Base-by-base conservation (phyloP, 2,888 invertebrate species). In the Sipunculus nudus region DNA sequence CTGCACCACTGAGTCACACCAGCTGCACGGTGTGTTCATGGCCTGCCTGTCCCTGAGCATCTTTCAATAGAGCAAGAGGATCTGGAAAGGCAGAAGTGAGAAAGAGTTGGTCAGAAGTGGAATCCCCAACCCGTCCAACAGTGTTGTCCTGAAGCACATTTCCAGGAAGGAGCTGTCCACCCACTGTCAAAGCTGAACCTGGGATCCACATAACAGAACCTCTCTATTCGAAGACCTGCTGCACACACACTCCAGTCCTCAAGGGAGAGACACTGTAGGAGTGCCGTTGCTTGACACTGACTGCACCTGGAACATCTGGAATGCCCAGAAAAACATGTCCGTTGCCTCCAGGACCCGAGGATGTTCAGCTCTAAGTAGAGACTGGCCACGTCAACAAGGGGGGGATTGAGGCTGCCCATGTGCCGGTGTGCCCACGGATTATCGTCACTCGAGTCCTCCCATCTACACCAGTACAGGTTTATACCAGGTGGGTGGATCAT, bases 391-490 rank as follows among this genome's bases (percentile, higher is more conserved):
- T 50, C 10, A 59, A 32, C 50, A 73, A 68, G 38, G 73, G 69
- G 13, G 13, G 66, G 63, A 8, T 23, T 65, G 16, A n/a, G 31
- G 10, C 60, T 74, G 35, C 68, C 69, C 1, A 50, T 57, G 2
- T 73, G 61, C 59, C 45, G 65, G 8, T 74, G 75, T 62, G 70
- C 70, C n/a, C 43, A 71, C 29, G 72, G 72, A 2, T 73, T 70
- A 0, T 66, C 68, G 1, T 68, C 68, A 1, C 57, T 75, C 8
- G 74, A 74, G 41, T 53, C 46, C n/a, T 73, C 73, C 38, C 74
- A 74, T 32, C 41, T 45, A 16, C 67, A 67, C 43, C 23, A 67
- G 54, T 48, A 54, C 46, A 48, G 66, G 41, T 71, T 71, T 45
- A 67, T 71, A 39, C 69, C 71, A 61, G 68, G n/a, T n/a, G n/a